Base-by-base conservation (phyloP, 2,797 vertebrate species). In the Fringilla coelebs region DNA sequence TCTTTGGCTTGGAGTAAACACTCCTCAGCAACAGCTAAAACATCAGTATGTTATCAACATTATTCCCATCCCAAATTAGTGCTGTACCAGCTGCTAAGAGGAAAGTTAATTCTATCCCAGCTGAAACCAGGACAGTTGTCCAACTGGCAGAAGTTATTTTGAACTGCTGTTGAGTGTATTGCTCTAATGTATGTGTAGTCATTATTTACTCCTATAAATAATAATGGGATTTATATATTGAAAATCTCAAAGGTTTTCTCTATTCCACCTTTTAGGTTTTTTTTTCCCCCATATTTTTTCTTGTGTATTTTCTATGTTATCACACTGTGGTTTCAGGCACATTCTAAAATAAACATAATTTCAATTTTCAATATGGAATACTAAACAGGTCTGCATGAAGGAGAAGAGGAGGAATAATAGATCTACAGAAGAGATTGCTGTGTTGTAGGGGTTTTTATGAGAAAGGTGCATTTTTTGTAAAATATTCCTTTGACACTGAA, bases 401-500 rank as follows among this genome's bases (percentile, higher is more conserved):
- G 48, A 61, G 43, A 58, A 60, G 34, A 82, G 41, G 28, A 45
- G 29, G 25, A 80, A 52, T 60, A 94, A 66, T 40, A n/a, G 29
- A 26, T 71, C 75, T 83, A 70, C 34, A 43, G 55, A 78, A 62
- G 87, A 84, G 63, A 76, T 78, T 24, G 19, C 14, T 77, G 15
- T 73, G 85, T 72, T 77, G 34, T 51, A 49, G 21, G 7, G 24
- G 0, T 5, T 21, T 48, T 62, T 86, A 52, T 76, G 60, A 89
- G 63, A 40, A 90, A 91, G 66, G 66, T 86, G 34, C 45, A 32
- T 81, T 91, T 93, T 73, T 83, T 78, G 26, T 92, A 79, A 95
- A 91, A 79, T 91, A 88, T 36, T 88, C 76, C 32, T 94, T 86
- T 94, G 77, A 86, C 77, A 54, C 45, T 67, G 73, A 84, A 96